Evolutionary conservation across 1,140 invertebrate genomes (phyloP).

Genomic region (Dinoponera quadriceps): DNA sequence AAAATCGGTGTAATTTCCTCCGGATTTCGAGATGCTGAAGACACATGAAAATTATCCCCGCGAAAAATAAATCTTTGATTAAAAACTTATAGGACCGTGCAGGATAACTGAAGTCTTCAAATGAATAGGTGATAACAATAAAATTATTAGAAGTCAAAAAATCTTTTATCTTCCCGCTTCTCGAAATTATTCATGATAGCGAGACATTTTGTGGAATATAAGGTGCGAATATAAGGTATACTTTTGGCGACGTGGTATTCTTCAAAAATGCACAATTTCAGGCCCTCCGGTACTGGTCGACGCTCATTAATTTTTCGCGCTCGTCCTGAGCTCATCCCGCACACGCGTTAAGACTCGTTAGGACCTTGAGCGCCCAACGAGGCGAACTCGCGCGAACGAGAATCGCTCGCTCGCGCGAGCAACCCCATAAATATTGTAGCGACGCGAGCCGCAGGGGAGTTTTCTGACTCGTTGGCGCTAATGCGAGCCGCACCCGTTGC

Average conservation of each 20-base stretch:
- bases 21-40: not conserved
- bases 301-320: constrained; percentile 76
- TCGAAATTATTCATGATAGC: not conserved
- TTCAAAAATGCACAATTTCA: constrained; percentile 60
- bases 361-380: constrained; percentile 74
- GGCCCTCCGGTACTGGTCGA: constrained; percentile 47
- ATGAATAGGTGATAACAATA: not conserved
- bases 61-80: not conserved
- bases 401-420: constrained; percentile 76
- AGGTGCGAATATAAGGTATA: not conserved
- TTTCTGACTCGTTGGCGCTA: constrained; percentile 76
- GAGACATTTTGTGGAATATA: not conserved
- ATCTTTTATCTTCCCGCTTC: not conserved
- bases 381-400: constrained; percentile 75
- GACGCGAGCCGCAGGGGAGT: constrained; percentile 74
- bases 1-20: constrained; percentile 7
- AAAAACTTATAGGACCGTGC: not conserved
- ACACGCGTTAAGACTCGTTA: constrained; percentile 73
- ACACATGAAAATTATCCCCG: not conserved
- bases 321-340: constrained; percentile 68
- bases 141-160: not conserved
- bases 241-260: constrained; percentile 29
- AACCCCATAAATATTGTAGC: constrained; percentile 78
- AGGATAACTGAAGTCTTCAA: not conserved
- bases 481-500: constrained; percentile 63